Base-by-base conservation (phyloP, 2,888 invertebrate species). In the Branchipolynoe longqiensis region DNA sequence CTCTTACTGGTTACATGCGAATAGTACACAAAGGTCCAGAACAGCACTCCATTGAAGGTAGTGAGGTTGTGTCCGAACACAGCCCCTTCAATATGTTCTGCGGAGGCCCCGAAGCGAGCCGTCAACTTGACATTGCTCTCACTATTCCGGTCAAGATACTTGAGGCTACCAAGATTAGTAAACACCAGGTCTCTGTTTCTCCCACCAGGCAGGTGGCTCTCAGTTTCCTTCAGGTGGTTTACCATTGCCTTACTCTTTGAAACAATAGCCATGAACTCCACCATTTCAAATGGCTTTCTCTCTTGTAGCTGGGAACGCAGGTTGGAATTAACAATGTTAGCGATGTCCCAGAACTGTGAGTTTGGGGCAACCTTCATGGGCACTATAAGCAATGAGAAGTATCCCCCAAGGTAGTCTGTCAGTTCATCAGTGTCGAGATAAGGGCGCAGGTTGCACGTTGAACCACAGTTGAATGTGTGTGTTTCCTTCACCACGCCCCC, bases 21-120 rank as follows among this genome's bases (percentile, higher is more conserved):
- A 25, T 62, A 62, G 62, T 62, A 62, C 28, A 62, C 62, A 62
- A 62, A 62, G 25, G 62, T 62, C 62, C 62, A 62, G 31, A 62
- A 62, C 1, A 62, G 62, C 2, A 12, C 31, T 18, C 62, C 62
- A 62, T 62, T 62, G 62, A 62, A 62, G 28, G 62, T 62, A 62
- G 62, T 31, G 28, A 62, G 25, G 31, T 62, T 62, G 31, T 62
- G 25, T 25, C 28, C 62, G 31, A 62, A 62, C 31, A 31, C 31
- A 3, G 62, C 28, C 1, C 62, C 62, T 14, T 62, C 62, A 28
- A 12, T 4, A 18, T 62, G 62, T 14, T 62, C 62, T 14, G 62
- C 62, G 25, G 62, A 62, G 31, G 28, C 25, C 14, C 62, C 62
- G 25, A 28, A 62, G 3, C 62, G 62, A 25, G 62, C 62, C 31